Evolutionary conservation across 2,888 invertebrate species (phyloP).

Genomic region (Cantharis rufa): DNA sequence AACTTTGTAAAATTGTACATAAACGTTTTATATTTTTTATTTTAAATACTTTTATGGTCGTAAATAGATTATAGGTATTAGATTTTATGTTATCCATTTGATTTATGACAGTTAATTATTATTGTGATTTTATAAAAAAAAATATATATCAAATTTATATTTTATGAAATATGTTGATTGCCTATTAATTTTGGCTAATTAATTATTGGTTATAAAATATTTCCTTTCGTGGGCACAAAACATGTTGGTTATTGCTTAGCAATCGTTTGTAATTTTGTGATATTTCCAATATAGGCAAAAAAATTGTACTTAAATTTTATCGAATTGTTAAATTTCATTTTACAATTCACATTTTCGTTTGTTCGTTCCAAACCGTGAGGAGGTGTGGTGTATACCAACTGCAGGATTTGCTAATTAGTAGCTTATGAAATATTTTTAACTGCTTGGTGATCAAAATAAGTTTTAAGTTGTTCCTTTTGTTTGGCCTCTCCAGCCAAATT

Average conservation of each 20-base stretch:
- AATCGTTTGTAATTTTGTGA: not conserved
- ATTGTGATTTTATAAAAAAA: not conserved
- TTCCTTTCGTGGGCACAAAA: not conserved
- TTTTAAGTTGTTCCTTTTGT: not conserved
- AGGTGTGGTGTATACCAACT: not conserved
- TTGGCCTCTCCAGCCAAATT: not conserved
- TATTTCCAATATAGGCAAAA: not conserved
- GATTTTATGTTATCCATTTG: not conserved
- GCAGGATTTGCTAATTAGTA: not conserved
- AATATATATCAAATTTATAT: not conserved
- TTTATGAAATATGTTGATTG: not conserved
- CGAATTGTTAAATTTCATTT: not conserved
- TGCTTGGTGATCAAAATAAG: not conserved
- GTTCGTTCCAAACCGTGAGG: not conserved
- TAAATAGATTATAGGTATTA: not conserved
- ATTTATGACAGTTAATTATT: not conserved
- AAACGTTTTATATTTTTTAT: slow-evolving; percentile 24
- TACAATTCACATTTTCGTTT: not conserved
- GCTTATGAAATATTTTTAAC: not conserved
- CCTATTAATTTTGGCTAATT: not conserved
- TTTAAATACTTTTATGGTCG: not conserved
- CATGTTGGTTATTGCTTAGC: not conserved
- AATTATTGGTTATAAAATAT: not conserved
- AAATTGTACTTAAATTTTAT: not conserved
- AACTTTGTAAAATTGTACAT: slow-evolving; percentile 31